These are phyloP conservation scores for Colaptes auratus DNA, from an alignment of 2,113 vertebrate genomes.

Conservation along the genomic window DNA sequence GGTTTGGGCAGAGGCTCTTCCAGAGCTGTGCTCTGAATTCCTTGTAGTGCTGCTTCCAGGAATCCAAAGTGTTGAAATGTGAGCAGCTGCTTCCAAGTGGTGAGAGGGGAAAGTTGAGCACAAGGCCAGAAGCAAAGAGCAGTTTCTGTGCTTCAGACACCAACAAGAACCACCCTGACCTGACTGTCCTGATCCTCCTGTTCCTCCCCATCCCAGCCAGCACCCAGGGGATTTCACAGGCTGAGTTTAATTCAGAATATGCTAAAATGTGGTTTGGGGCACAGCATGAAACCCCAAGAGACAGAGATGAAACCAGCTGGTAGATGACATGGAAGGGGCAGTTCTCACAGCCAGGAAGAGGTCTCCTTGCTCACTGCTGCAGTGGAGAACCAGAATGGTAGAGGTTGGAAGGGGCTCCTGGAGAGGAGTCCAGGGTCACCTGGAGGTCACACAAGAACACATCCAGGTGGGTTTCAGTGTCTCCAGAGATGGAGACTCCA, in stretches of 20 bases:
- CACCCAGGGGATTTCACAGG: not conserved
- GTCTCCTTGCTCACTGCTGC: not conserved
- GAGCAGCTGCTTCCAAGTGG: not conserved
- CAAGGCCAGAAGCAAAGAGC: not conserved
- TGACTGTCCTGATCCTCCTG: conserved; percentile 45
- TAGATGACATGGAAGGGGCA: not conserved
- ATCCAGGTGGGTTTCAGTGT: too few relatives aligned
- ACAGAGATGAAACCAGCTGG: not conserved
- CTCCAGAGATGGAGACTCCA: too few relatives aligned
- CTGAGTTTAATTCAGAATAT: conserved; percentile 1
- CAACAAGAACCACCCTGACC: conserved; percentile 22
- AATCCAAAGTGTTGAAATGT: not conserved
- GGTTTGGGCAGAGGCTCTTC: not conserved
- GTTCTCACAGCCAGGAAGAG: fast-evolving
- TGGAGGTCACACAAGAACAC: too few relatives aligned
- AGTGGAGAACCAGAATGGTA: too few relatives aligned
- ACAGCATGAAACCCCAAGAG: not conserved
- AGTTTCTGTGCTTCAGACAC: not conserved
- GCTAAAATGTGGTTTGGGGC: not conserved
- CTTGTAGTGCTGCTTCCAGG: not conserved
- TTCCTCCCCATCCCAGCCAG: not conserved
- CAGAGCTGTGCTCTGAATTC: not conserved
- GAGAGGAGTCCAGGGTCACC: too few relatives aligned
- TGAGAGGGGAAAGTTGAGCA: not conserved
- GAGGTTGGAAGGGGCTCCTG: too few relatives aligned